Evolutionary conservation across 2,113 vertebrate genomes (phyloP).

Genomic region (Sula dactylatra): DNA sequence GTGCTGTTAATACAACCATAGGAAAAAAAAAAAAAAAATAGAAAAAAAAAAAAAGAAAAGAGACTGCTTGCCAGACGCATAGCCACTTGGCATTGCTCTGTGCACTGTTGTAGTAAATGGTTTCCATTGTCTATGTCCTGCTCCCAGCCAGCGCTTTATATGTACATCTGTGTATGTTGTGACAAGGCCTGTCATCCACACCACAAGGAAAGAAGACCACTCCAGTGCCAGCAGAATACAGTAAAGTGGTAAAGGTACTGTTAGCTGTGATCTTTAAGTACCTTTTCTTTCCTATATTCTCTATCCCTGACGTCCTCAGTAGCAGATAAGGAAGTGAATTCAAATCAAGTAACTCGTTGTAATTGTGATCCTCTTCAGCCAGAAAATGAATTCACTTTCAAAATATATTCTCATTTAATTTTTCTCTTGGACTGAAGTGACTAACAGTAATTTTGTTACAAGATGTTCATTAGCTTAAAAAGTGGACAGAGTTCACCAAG

Average conservation of each 20-base stretch:
- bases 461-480: neutral
- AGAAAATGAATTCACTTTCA: neutral
- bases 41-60: neutral
- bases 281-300: neutral
- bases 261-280: neutral
- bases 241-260: neutral
- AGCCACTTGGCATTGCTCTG: neutral
- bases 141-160: neutral
- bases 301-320: fast-evolving
- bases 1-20: neutral
- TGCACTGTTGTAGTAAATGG: neutral
- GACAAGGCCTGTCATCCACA: neutral
- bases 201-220: neutral
- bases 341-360: neutral
- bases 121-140: neutral
- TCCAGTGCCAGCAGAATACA: neutral
- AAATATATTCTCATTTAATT: neutral
- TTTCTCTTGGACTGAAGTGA: neutral
- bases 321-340: neutral
- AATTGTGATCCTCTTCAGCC: neutral
- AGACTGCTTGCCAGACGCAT: neutral
- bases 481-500: neutral
- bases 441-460: neutral
- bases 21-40: no score
- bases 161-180: neutral